Evolutionary conservation across 2,113 vertebrate species (phyloP).

Genomic region (Macquaria australasica): DNA sequence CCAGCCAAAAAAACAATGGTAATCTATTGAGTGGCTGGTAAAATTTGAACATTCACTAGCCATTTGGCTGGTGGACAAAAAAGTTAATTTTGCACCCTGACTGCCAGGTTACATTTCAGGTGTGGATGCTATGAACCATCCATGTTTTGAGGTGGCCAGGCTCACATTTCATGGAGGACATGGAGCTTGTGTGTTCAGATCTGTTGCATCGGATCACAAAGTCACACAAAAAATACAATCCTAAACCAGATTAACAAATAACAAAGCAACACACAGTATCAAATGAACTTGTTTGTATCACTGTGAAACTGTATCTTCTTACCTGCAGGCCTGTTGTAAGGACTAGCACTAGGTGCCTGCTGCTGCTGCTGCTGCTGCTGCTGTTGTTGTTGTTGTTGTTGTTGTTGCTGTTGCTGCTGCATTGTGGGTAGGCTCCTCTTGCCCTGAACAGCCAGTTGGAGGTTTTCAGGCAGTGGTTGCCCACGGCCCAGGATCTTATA

Average conservation of each 20-base stretch:
- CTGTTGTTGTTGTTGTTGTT: conserved; percentile 52
- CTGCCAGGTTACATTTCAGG: neutral
- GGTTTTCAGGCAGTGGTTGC: conserved; percentile 96
- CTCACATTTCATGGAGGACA: neutral
- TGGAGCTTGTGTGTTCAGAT: neutral
- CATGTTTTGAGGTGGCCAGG: neutral
- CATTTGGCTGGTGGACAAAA: too few relatives aligned
- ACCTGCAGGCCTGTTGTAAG: conserved; percentile 93
- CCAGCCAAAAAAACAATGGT: too few relatives aligned
- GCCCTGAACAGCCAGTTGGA: conserved; percentile 97
- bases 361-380: conserved; percentile 82
- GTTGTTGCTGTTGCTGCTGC: conserved; percentile 86
- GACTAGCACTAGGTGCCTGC: conserved; percentile 77
- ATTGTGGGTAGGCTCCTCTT: conserved; percentile 96
- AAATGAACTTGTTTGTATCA: neutral
- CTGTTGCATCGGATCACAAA: neutral
- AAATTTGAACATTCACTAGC: too few relatives aligned
- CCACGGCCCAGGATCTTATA: conserved; percentile 98
- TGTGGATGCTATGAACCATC: neutral
- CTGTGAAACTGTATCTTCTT: conserved; percentile 17
- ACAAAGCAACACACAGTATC: neutral
- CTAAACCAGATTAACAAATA: neutral
- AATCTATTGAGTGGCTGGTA: too few relatives aligned
- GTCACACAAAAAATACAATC: neutral
- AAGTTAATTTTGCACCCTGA: too few relatives aligned